Base-by-base conservation (phyloP, 2,797 vertebrate genomes). In the Sorex maritimensis region DNA sequence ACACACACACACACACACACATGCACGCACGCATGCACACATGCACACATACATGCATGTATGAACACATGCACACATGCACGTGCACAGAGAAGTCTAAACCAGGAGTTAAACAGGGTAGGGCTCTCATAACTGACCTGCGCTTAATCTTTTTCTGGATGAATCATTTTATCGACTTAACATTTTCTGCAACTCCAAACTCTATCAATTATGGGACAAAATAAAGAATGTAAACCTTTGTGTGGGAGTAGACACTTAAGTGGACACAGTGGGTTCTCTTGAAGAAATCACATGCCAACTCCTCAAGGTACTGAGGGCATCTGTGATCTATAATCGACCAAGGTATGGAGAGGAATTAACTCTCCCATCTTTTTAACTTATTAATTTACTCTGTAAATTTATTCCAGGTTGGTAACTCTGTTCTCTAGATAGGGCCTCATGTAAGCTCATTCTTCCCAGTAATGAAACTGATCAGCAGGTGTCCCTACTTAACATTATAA, bases 81-180 rank as follows among this genome's bases (percentile, higher is more conserved):
- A 52, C 10, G 13, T 9, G 11, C 49, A 52, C 4, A 52, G 2
- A 52, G 10, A 52, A 52, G 92, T 88, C 93, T 93, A 96, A 92
- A 92, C 88, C 10, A 7, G 14, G 30, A 82, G 24, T 41, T 65
- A 41, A 67, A 46, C 23, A 92, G 13, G 19, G 28, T 23, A 84
- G 30, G 14, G 10, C 68, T 75, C 78, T 88, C 44, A 46, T 61
- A 38, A 90, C 26, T 30, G 14, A 68, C 26, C 7, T 61, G 4
- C 12, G 63, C 4, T 82, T 34, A 82, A 68, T 81, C 28, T 87
- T 91, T 88, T 26, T 30, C 38, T 21, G 12, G 17, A 38, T 19
- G 38, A 81, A 67, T 23, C 11, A 34, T 34, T 34, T 34, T 34
- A 34, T 34, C 52, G 30, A 81, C 15, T 44, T 28, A 1, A 82